These are phyloP conservation scores for Mellivora capensis DNA, from an alignment of 2,113 vertebrate species.

Conservation along the genomic window DNA sequence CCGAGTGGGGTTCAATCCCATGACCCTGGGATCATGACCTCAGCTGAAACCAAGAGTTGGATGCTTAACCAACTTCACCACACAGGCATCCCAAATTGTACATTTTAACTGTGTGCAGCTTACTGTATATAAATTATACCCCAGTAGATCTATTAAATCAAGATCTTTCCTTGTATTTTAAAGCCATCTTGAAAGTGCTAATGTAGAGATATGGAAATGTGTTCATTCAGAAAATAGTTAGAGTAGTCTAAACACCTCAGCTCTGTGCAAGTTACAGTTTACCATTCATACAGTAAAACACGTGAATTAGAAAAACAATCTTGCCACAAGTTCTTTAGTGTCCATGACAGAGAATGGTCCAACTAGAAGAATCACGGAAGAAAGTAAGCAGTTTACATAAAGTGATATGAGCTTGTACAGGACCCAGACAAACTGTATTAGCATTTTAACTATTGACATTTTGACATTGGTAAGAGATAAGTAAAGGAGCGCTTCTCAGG, in stretches of 20 bases:
- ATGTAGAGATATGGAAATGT: not conserved
- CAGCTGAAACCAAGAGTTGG: not conserved
- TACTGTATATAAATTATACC: not conserved
- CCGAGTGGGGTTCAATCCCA: not conserved
- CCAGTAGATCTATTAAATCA: not conserved
- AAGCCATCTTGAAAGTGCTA: not conserved
- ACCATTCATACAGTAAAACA: not conserved
- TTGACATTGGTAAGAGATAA: not conserved
- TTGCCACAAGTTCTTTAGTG: not conserved
- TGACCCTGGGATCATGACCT: not conserved
- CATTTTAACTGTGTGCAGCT: not conserved
- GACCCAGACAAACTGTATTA: not conserved
- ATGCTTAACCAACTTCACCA: not conserved
- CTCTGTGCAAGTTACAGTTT: not conserved
- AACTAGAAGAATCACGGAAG: not conserved
- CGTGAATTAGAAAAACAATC: not conserved
- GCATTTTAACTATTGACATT: not conserved
- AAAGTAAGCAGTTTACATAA: not conserved
- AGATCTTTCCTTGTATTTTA: not conserved
- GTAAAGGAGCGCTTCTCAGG: not conserved
- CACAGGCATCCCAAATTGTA: not conserved
- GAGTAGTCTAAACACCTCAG: not conserved
- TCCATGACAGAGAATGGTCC: not conserved
- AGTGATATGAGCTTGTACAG: not conserved
- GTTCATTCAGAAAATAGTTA: not conserved